Base-by-base conservation (phyloP, 2,797 vertebrate species). In the Notolabrus celidotus region DNA sequence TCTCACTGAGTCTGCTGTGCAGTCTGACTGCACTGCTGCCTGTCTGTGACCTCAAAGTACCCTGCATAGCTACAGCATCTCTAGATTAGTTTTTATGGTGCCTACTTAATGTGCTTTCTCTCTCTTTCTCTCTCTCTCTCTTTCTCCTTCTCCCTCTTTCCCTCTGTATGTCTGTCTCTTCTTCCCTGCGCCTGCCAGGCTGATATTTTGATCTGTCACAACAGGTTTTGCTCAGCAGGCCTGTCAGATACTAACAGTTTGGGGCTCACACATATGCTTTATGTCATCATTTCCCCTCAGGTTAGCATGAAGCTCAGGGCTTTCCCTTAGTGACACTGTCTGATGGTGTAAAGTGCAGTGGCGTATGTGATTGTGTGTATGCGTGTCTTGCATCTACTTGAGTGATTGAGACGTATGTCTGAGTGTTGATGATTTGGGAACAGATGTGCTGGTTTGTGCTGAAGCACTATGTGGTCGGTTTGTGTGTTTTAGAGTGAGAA, bases 151-250 rank as follows among this genome's bases (percentile, higher is more conserved):
- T 54, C 15, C 72, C 5, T 45, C 54, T n/a, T n/a, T n/a, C n/a
- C n/a, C n/a, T 23, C 20, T 74, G 59, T 63, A 23, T 34, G 53
- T 47, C 55, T 54, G 29, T 60, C 58, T 36, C 39, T 36, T 29
- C 10, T 29, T 41, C 27, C 47, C 77, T 50, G 17, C 14, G 22
- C 70, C 71, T 80, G 74, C 60, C 58, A 75, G 69, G 55, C 81
- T 87, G 82, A 84, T 86, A 81, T 86, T 88, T 84, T 80, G 83
- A 86, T 89, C 68, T 88, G 86, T 87, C 89, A 89, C 79, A 88
- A 82, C 88, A 87, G 77, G 71, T 84, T 88, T 73, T 69, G 76
- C 84, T 84, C 88, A 79, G 73, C 25, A 11, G 56, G 80, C 63
- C 71, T 80, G 84, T 87, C 83, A 84, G 47, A 45, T 60, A 79